Evolutionary conservation across 2,113 vertebrate species (phyloP).

Genomic region (Carassius carassius): DNA sequence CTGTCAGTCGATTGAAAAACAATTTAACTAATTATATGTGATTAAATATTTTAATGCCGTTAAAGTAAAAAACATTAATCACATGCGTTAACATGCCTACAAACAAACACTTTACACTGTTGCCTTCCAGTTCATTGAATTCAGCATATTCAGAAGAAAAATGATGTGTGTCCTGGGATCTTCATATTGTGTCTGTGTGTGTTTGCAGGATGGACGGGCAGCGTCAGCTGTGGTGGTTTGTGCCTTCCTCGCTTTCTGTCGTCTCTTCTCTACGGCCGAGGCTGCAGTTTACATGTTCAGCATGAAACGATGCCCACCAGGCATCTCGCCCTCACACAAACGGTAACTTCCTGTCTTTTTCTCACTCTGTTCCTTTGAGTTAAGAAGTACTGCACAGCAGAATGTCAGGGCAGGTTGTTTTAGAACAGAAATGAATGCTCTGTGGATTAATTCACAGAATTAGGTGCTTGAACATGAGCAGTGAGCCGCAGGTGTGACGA

Average conservation of each 20-base stretch:
- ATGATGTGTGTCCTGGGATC: neutral
- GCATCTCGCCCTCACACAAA: constrained; percentile 96
- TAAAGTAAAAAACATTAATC: too few relatives aligned
- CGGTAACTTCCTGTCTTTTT: constrained; percentile 72
- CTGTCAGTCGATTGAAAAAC: too few relatives aligned
- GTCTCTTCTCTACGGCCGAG: constrained; percentile 94
- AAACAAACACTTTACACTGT: neutral
- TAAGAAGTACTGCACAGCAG: neutral
- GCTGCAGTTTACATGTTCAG: constrained; percentile 99
- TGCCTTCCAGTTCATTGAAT: neutral
- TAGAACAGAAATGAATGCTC: neutral
- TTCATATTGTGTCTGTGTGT: neutral
- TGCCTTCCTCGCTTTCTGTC: constrained; percentile 96
- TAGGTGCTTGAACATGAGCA: neutral
- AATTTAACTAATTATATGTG: too few relatives aligned
- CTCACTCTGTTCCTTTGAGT: neutral
- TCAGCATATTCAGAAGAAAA: neutral
- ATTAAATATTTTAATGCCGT: too few relatives aligned
- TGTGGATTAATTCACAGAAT: neutral
- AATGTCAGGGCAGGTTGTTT: neutral
- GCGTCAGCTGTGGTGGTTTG: constrained; percentile 93
- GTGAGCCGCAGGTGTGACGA: neutral
- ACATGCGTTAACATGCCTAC: neutral
- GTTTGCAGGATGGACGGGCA: constrained; percentile 87
- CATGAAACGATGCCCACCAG: constrained; percentile 96